Percentiles rank a stretch among this genome's conserved stretches.
These are phyloP conservation scores for Rhinophrynus dorsalis DNA, from an alignment of 2,797 vertebrate genomes.

Conservation along the genomic window DNA sequence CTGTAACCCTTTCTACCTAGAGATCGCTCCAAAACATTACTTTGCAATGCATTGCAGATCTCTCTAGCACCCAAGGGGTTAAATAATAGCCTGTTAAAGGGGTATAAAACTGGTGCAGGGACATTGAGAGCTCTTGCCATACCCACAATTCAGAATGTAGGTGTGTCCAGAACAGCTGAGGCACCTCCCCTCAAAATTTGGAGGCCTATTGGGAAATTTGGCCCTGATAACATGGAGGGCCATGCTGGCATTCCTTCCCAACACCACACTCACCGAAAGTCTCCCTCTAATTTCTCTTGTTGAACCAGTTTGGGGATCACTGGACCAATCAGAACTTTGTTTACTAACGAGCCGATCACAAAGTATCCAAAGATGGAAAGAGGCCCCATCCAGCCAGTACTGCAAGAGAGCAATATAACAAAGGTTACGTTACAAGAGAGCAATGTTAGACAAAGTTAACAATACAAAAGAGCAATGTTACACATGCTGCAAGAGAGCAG, in stretches of 20 bases:
- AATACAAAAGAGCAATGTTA: neutral
- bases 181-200: too few relatives aligned
- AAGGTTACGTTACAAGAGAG: neutral
- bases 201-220: too few relatives aligned
- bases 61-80: too few relatives aligned
- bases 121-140: too few relatives aligned
- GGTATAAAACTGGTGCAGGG: too few relatives aligned
- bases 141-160: too few relatives aligned
- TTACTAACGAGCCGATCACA: slow-evolving; percentile 82
- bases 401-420: slow-evolving; percentile 53
- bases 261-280: slow-evolving; percentile 84
- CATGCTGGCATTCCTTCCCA: neutral
- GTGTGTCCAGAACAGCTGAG: too few relatives aligned
- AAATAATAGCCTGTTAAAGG: too few relatives aligned
- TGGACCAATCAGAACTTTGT: slow-evolving; percentile 90
- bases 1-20: too few relatives aligned
- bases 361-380: slow-evolving; percentile 92
- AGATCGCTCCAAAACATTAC: too few relatives aligned
- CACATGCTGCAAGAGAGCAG: neutral
- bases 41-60: too few relatives aligned
- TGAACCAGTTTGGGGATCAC: slow-evolving; percentile 88
- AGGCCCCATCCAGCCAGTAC: slow-evolving; percentile 93
- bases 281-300: slow-evolving; percentile 95
- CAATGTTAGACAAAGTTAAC: neutral
- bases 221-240: too few relatives aligned